phyloP scores from a whole-genome alignment of 1,140 invertebrate species.

The Ceratosolen solmsi region DNA sequence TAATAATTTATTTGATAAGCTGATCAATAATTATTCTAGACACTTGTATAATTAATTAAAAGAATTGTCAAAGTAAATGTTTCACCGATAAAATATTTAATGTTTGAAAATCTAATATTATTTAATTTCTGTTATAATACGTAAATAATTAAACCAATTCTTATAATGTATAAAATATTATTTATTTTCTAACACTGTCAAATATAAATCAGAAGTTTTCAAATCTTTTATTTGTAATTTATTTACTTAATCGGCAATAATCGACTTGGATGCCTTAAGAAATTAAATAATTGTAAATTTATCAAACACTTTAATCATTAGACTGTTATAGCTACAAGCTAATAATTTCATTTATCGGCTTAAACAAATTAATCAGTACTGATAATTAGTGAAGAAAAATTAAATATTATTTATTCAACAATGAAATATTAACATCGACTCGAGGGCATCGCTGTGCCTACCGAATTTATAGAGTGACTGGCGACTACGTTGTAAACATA shows the following conservation, averaged over 20 bases:
- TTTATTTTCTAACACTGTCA: too few species aligned
- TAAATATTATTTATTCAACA: conserved; percentile 36
- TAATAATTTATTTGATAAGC: not conserved
- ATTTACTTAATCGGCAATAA: conserved; percentile 10
- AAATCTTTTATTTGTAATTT: conserved; percentile 5
- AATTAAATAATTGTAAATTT: conserved; percentile 27
- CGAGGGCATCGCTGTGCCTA: conserved; percentile 42
- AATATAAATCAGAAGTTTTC: not conserved
- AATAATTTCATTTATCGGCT: not conserved
- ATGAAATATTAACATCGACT: conserved; percentile 39
- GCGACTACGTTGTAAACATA: conserved; percentile 31
- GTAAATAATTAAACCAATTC: not conserved
- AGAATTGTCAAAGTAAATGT: conserved; percentile 9
- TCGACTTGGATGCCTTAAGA: conserved; percentile 11
- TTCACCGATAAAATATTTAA: conserved; percentile 6
- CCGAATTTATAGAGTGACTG: conserved; percentile 34
- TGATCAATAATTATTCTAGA: conserved; percentile 14
- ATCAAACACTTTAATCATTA: not conserved
- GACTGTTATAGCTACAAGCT: not conserved
- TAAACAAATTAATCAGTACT: not conserved
- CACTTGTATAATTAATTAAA: not conserved
- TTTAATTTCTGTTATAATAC: conserved; percentile 1
- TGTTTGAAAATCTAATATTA: not conserved
- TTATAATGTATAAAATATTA: not conserved
- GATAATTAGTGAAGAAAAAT: not conserved